These are phyloP conservation scores for Xestia ashworthii DNA, from an alignment of 2,888 invertebrate species.

Conservation along the genomic window DNA sequence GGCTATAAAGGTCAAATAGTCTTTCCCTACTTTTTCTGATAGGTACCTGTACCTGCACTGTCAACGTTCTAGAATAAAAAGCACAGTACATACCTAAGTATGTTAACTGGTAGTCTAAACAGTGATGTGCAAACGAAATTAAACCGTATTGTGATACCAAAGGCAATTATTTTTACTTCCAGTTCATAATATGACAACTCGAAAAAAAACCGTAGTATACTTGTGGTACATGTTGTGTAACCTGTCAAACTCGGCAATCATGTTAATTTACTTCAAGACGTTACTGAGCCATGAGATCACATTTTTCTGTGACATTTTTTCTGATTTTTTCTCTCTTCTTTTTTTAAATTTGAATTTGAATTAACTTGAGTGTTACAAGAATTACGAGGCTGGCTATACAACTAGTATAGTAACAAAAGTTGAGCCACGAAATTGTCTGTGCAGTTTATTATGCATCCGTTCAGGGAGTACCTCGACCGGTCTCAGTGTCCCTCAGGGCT, in stretches of 20 bases:
- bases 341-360: too few relatives aligned
- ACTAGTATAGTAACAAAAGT: neutral
- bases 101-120: neutral
- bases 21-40: too few relatives aligned
- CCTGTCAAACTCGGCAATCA: neutral
- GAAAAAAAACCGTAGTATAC: neutral
- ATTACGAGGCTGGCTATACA: neutral
- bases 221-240: neutral
- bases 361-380: neutral
- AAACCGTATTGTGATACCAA: neutral
- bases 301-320: neutral
- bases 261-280: neutral
- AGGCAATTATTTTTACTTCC: neutral
- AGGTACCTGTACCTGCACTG: too few relatives aligned
- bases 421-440: slow-evolving; percentile 1
- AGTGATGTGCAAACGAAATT: neutral
- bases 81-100: neutral
- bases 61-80: neutral
- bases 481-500: slow-evolving; percentile 14
- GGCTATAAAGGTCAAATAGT: too few relatives aligned
- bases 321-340: too few relatives aligned
- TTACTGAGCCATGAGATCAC: neutral
- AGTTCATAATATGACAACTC: neutral
- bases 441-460: slow-evolving; percentile 22
- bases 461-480: slow-evolving; percentile 3